Evolutionary conservation across 2,888 invertebrate genomes (phyloP), one percentile per base, ranked within the genome.

Genomic region (Lomographa bimaculata): DNA sequence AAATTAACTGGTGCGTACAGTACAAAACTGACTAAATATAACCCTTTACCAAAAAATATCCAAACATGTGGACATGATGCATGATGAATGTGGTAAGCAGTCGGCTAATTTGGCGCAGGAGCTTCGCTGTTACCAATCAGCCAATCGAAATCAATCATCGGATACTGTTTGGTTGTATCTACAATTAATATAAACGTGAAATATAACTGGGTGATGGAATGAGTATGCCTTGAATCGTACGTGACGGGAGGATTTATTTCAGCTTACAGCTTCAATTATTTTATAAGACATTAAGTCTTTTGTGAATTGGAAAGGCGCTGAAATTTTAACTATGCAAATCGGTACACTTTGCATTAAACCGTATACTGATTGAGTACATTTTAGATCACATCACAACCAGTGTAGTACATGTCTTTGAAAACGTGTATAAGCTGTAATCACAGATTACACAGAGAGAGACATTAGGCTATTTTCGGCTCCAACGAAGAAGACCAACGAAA

Each of bases 71-170:
- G 60, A 50, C 51, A 63, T 65, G 68, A 55, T 54, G 64, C 57
- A 50, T 54, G 42, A 19, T 10, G 27, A 14, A 6, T 32, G 40
- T 20, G 21, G 27, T 21, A 27, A 7, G 21, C 36, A 64, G 71
- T 63, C 55, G 68, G 71, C 74, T 85, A 86, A 65, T 83, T 79
- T 62, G 79, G 64, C 46, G 83, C 55, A 45, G 85, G 63, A 51
- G 79, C 73, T 64, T 84, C 86, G 77, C 72, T 79, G 82, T 79
- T 83, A 85, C 71, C 74, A 61, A 89, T 77, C 80, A 89, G 89
- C 89, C 89, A 89, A 86, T 89, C 89, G 85, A 87, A 89, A 87
- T 89, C 89, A 83, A 89, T 79, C 87, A 89, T 87, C 85, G 87
- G 87, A 81, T 79, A 84, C 75, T 89, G 85, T 87, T 89, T 89